Base-by-base conservation (phyloP, 2,888 invertebrate species). In the Melanophora roralis region DNA sequence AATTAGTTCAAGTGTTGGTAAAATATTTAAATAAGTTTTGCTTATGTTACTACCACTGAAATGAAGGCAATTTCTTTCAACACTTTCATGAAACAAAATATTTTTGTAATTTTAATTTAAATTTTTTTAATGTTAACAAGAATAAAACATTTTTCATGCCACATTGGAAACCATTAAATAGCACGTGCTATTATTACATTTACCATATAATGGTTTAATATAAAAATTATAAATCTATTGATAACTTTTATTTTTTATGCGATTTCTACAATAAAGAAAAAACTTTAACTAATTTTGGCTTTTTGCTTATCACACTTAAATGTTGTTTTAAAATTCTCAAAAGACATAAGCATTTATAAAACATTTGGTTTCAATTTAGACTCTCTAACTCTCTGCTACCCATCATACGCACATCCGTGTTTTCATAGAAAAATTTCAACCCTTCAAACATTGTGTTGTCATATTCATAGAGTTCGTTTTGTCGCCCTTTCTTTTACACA, bases 241-340 rank as follows among this genome's bases (percentile, higher is more conserved):
- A 62, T 7, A 14, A 32, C 19, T 27, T 65, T 40, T n/a, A n/a
- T 27, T 51, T 19, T 6, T 14, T 27, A 38, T 34, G 85, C 86
- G 88, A 87, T 87, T 86, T 88, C 84, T 86, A 60, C 74, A 88
- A 89, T 89, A 88, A 89, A 88, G 86, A 85, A 86, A 88, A 86
- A 88, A 88, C n/a, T n/a, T 88, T 88, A 88, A 87, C 86, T 60
- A 45, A 75, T 60, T 72, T 45, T 34, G 64, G 40, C 23, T 53
- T 6, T 27, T 6, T 45, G 84, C 85, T 88, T 88, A 88, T 27
- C 87, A 88, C 89, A 89, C 89, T 88, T 87, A 89, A 89, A 83
- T 86, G 85, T 83, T 83, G 83, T 84, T 85, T 79, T 84, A 83
- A 83, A 82, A 81, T 73, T 14, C n/a, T 38, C 49, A 72, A 38